Base-by-base conservation (phyloP, 2,797 vertebrate species). In the Cossypha polioptera region DNA sequence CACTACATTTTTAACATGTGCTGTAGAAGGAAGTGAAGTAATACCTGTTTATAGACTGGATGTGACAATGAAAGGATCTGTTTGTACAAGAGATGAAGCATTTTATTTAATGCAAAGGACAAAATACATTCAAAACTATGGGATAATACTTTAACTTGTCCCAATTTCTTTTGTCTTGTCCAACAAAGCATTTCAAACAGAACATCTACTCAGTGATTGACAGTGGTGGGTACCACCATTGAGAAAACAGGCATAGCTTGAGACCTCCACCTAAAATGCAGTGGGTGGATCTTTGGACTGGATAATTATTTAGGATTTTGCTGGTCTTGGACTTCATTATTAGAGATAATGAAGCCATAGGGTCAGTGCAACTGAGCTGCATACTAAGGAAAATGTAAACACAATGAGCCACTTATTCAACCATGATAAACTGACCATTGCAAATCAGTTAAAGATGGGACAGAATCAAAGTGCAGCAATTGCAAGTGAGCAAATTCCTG, bases 341-440 rank as follows among this genome's bases (percentile, higher is more conserved):
- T 57, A 78, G 50, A 81, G 61, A 91, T 84, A 92, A 86, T 69
- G 80, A 96, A 94, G 81, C 55, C 48, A 29, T 33, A 80, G 84
- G 55, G 11, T 78, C 57, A 72, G 63, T 87, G 73, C 40, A 82
- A 54, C 76, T 53, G 91, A 96, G 80, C n/a, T 55, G 36, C 42
- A 22, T 65, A 26, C 68, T 92, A 55, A 94, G 83, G 85, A 67
- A 61, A 95, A 93, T 85, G 36, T 48, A 94, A 92, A 94, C 72
- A 80, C 76, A 61, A 76, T 82, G 36, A 38, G 36, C 12, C 36
- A 38, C 36, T 38, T 38, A 38, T 38, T 96, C 72, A 89, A 43
- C 55, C 48, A 43, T 21, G 62, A 74, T 79, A 61, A 79, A 92
- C 20, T 85, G 67, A 21, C 29, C 53, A 19, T 28, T 90, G 89